Evolutionary conservation across 2,888 invertebrate species (phyloP).

Genomic region (Agrochola lychnidis): DNA sequence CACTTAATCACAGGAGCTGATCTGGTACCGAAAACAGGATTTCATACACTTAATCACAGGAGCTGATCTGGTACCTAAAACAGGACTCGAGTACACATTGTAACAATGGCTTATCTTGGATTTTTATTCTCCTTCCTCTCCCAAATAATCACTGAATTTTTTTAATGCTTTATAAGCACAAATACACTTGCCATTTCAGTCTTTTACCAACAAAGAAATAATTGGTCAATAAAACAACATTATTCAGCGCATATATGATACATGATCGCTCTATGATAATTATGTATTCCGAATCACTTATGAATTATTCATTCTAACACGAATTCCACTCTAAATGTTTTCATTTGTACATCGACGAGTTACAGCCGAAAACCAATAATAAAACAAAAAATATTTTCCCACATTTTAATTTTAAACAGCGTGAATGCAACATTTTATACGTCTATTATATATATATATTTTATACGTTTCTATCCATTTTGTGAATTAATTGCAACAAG

Average conservation of each 20-base stretch:
- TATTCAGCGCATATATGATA: constrained; percentile 5
- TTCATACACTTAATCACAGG: not conserved
- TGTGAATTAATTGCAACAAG: constrained; percentile 19
- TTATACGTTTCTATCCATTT: constrained; percentile 9
- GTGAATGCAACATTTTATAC: not conserved
- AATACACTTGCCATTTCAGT: constrained; percentile 5
- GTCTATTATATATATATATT: too few relatives aligned
- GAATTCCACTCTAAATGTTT: not conserved
- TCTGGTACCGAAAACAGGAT: not conserved
- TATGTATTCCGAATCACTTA: constrained; percentile 9
- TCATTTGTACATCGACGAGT: constrained; percentile 1
- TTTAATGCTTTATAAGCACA: not conserved
- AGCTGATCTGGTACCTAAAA: constrained; percentile 9
- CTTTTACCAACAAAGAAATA: not conserved
- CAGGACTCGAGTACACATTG: not conserved
- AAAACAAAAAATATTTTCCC: not conserved
- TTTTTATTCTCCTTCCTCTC: not conserved
- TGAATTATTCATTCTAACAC: constrained; percentile 26
- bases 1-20: constrained; percentile 5
- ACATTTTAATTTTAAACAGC: not conserved
- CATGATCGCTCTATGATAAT: constrained; percentile 10
- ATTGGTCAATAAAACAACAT: not conserved
- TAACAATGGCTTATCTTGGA: not conserved
- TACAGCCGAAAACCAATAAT: not conserved
- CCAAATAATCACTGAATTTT: not conserved